Evolutionary conservation across 2,888 invertebrate genomes (phyloP), one percentile per base, ranked within the genome.

Genomic region (Noctua janthina): DNA sequence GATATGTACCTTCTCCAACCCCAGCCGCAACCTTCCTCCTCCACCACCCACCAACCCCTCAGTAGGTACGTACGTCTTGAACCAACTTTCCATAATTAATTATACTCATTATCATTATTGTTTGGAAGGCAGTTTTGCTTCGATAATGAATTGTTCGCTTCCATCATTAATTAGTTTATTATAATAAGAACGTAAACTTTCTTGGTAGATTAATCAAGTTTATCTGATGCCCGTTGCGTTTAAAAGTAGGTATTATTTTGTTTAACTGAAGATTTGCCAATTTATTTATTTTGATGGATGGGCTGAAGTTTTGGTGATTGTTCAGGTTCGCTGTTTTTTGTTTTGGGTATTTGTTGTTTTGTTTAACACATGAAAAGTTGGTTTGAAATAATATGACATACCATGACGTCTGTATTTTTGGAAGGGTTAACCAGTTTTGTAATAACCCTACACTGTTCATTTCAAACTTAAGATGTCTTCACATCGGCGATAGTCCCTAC

Each of bases 21-120:
- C 68, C 17, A 51, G 39, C 43, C 13, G 0, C 83, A 90, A 91
- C 87, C 86, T 91, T 79, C 72, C 35, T 86, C 84, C 20, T 74
- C 73, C 51, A 54, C 78, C 79, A 93, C 93, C 93, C 93, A 64
- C 89, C 91, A 88, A 74, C 82, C 93, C 92, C 93, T 92, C 93
- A 76, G 83, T 84, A 67, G 91, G 94, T 95, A 94, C 96, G 94
- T 95, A 94, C 96, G 95, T 96, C 96, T 96, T 95, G 94, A 96
- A 95, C 94, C 94, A 96, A 96, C 96, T 97, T 96, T 96, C 96
- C 94, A 96, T 96, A 97, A 97, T 97, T 97, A 96, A 97, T 97
- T 96, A 97, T 94, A 95, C 96, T 96, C 96, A 97, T 97, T 97
- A 97, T 96, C 96, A 96, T 97, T 96, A 97, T 96, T 96, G 97